Percentiles rank a stretch among this genome's conserved stretches.
Conservation (phyloP, 2,797 vertebrate species). For the Lepilemur ruficaudatus region DNA sequence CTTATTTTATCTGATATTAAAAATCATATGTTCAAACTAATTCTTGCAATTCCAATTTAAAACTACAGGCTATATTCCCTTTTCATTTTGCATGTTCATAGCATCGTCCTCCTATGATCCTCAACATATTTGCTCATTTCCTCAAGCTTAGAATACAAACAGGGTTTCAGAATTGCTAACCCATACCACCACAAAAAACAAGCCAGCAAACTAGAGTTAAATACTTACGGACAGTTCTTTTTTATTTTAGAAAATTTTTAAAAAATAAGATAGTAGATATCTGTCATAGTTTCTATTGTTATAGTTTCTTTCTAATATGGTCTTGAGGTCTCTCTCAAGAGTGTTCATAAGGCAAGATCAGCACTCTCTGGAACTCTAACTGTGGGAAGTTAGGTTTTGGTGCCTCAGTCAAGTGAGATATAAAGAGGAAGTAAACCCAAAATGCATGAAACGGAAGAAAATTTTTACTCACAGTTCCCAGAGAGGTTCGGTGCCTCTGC, state of each 20-base stretch:
- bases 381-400: no score
- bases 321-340: background rate
- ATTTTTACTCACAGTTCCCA: background rate
- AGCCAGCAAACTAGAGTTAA: background rate
- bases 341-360: background rate
- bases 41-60: background rate
- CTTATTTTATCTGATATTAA: background rate
- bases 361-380: background rate
- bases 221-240: background rate
- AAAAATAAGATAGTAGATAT: background rate
- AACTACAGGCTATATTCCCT: background rate
- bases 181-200: background rate
- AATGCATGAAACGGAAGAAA: background rate
- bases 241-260: background rate
- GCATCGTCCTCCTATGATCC: background rate
- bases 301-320: background rate
- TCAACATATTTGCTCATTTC: background rate
- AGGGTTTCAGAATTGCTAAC: background rate
- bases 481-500: background rate
- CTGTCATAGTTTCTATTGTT: background rate
- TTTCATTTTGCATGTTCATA: background rate
- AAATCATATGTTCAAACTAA: background rate
- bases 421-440: background rate
- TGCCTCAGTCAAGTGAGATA: background rate
- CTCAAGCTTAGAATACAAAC: background rate